Conservation (phyloP, 2,888 invertebrate species). For the Scaeva pyrastri region DNA sequence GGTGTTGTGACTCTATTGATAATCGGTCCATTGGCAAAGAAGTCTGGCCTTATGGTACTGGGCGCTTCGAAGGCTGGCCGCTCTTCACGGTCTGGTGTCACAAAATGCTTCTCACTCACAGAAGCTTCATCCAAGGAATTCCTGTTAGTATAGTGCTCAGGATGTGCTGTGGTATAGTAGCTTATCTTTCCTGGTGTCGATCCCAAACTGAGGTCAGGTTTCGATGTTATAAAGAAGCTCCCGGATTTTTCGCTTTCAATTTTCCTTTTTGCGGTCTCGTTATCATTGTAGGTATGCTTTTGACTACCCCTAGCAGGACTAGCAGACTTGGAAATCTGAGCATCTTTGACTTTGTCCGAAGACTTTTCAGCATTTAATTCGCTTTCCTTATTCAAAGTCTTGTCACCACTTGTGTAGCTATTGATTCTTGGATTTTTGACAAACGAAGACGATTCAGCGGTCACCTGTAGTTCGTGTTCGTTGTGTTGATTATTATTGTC, state of each 20-base stretch:
- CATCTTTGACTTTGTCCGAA: slow-evolving; percentile 28
- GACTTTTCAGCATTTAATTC: slow-evolving; percentile 38
- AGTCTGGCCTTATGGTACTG: slow-evolving; percentile 50
- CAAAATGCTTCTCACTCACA: slow-evolving; percentile 35
- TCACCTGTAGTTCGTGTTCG: slow-evolving; percentile 87
- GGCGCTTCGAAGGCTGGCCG: neutral
- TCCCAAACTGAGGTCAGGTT: slow-evolving; percentile 17
- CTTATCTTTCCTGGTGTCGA: slow-evolving; percentile 38
- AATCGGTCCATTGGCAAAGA: slow-evolving; percentile 58
- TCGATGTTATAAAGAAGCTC: slow-evolving; percentile 55
- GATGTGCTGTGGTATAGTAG: slow-evolving; percentile 41
- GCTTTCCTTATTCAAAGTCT: slow-evolving; percentile 52
- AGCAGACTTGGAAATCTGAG: neutral
- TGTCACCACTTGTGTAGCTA: slow-evolving; percentile 58
- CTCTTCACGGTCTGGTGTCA: slow-evolving; percentile 45
- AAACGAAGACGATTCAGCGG: slow-evolving; percentile 92
- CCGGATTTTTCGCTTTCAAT: slow-evolving; percentile 13
- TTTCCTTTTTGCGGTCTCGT: slow-evolving; percentile 34
- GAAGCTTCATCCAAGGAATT: slow-evolving; percentile 37
- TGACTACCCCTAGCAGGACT: slow-evolving; percentile 43
- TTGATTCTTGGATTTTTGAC: slow-evolving; percentile 80
- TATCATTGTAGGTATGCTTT: slow-evolving; percentile 35
- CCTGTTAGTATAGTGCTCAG: slow-evolving; percentile 48
- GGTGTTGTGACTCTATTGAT: slow-evolving; percentile 78
- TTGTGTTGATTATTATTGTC: slow-evolving; percentile 39